Evolutionary conservation across 2,113 vertebrate genomes (phyloP).

Genomic region (Amphilophus citrinellus): DNA sequence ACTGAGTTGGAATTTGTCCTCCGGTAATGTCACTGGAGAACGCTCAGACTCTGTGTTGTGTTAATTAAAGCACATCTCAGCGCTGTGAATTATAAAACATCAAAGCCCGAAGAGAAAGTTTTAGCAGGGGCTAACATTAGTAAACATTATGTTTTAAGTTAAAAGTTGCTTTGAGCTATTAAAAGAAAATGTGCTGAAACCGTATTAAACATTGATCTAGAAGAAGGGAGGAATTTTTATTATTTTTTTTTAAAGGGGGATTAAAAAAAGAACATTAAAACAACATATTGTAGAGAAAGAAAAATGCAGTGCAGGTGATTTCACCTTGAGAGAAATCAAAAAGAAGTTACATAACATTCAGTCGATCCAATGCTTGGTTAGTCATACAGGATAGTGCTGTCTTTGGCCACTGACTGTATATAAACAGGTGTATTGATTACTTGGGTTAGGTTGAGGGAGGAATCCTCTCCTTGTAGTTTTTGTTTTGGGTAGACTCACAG

Average conservation of each 20-base stretch:
- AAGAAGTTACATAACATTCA: constrained; percentile 3
- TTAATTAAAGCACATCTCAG: constrained; percentile 43
- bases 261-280: not conserved
- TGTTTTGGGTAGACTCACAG: not conserved
- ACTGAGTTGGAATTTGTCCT: constrained; percentile 46
- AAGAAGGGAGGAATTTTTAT: not conserved
- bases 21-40: constrained; percentile 49
- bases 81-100: constrained; percentile 26
- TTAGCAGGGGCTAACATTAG: not conserved
- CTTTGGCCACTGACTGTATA: not conserved
- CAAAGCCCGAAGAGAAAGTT: constrained; percentile 17
- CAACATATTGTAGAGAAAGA: not conserved
- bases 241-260: not conserved
- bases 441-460: not conserved
- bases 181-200: not conserved
- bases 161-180: not conserved
- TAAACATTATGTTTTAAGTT: constrained; percentile 20
- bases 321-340: not conserved
- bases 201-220: not conserved
- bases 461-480: not conserved
- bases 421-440: constrained; percentile 19
- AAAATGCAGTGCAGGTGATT: not conserved
- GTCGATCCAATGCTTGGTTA: not conserved
- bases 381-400: not conserved
- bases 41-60: constrained; percentile 28